Evolutionary conservation across 2,888 invertebrate genomes (phyloP), one percentile per base, ranked within the genome.

Genomic region (Selenia dentaria): DNA sequence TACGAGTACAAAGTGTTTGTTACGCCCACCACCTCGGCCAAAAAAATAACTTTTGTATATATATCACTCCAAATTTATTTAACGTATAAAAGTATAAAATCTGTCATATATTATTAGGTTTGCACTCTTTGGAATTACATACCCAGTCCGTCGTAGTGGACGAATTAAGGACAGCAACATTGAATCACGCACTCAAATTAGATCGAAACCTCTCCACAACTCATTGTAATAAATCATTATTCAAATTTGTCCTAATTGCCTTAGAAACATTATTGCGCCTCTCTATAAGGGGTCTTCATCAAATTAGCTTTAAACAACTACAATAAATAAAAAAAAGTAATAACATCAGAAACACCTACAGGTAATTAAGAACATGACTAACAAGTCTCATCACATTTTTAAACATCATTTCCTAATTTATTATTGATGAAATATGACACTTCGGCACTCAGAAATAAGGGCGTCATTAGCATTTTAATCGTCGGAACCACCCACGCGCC

Each of bases 401-500:
- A 37, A 44, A 22, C 28, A 29, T 38, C 35, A 38, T 48, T 55
- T 40, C 37, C 42, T 51, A 43, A 51, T 51, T 40, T 34, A 50
- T 50, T 28, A 28, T 35, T 34, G 39, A 37, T 46, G 70, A 59
- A 76, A 70, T 65, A 64, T 70, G 65, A 67, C 61, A 65, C 70
- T 60, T 63, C 67, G 28, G 11, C 3, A 35, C 51, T 37, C 29
- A 29, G 48, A 25, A 49, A 54, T 70, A 71, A 70, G 73, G 67
- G 68, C 67, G 62, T 48, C 40, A 65, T 74, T 70, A 54, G 49
- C 62, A 64, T 67, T 65, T 56, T 55, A 62, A 68, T 61, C 44
- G 57, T 27, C 22, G 38, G 18, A 32, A 34, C 40, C 77, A 65
- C 80, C 82, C 75, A 83, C 82, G 69, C 74, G 65, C 56, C 34